Percentiles rank a stretch among this genome's conserved stretches.
Evolutionary conservation across 2,113 vertebrate genomes (phyloP).

Genomic region (Mus spicilegus): DNA sequence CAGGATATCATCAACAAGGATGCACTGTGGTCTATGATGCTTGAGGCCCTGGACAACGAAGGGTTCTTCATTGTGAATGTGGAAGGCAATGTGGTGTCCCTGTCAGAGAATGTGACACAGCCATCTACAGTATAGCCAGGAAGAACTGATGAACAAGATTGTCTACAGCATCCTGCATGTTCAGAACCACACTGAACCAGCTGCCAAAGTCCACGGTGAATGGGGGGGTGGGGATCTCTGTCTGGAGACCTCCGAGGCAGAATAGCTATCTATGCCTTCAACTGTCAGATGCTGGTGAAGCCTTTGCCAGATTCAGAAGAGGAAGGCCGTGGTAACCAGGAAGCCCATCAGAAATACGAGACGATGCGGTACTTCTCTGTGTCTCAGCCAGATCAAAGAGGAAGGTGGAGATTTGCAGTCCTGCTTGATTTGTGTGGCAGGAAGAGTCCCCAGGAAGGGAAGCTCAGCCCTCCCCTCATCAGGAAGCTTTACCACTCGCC

Average conservation of each 20-base stretch:
- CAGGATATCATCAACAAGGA: too few species aligned
- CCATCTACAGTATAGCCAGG: slow-evolving; percentile 98
- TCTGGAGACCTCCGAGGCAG: slow-evolving; percentile 93
- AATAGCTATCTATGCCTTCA: slow-evolving; percentile 99
- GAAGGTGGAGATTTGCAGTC: slow-evolving; percentile 99
- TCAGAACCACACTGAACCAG: slow-evolving; percentile 97
- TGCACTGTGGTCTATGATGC: too few species aligned
- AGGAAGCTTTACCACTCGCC: slow-evolving; percentile 98
- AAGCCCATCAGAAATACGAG: slow-evolving; percentile 98
- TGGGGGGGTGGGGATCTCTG: slow-evolving; percentile 93
- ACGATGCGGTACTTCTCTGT: slow-evolving; percentile 99
- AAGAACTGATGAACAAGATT: slow-evolving; percentile 99
- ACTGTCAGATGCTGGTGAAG: slow-evolving; percentile 98
- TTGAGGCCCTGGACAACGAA: slow-evolving; percentile 91
- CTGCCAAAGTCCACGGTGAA: slow-evolving; percentile 99
- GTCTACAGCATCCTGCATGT: slow-evolving; percentile 98
- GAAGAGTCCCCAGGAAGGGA: slow-evolving; percentile 97
- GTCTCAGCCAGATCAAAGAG: slow-evolving; percentile 99
- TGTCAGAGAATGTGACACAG: slow-evolving; percentile 99
- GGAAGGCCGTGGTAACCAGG: slow-evolving; percentile 93
- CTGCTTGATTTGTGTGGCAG: slow-evolving; percentile 98
- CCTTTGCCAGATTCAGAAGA: slow-evolving; percentile 93
- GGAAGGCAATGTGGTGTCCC: slow-evolving; percentile 98
- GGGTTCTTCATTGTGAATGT: slow-evolving; percentile 99
- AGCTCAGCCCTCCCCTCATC: slow-evolving; percentile 93